A percentile compares a stretch with the other conserved stretches of the same genome.
phyloP scores from a whole-genome alignment of 2,797 vertebrate genomes.

The Oceanodroma leucorhoa region DNA sequence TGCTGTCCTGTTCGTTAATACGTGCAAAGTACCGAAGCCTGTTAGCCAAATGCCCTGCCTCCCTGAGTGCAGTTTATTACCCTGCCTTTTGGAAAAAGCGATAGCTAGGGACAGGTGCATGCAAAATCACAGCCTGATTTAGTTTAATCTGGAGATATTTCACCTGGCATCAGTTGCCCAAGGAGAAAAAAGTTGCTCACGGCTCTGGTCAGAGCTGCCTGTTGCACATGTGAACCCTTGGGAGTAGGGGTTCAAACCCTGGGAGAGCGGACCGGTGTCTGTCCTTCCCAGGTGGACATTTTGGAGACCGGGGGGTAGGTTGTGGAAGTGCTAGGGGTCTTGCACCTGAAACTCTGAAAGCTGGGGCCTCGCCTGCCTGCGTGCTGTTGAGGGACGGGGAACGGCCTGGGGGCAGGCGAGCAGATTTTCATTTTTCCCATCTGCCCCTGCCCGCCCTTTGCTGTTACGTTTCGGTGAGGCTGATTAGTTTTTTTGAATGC shows the following conservation, averaged over 20 bases:
- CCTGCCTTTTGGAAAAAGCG: not conserved
- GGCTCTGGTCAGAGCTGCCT: not conserved
- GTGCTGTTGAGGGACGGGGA: not conserved
- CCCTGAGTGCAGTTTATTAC: not conserved
- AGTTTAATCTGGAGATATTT: not conserved
- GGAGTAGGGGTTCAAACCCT: not conserved
- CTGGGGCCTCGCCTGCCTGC: not conserved
- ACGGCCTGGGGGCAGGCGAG: not conserved
- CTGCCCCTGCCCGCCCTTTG: not conserved
- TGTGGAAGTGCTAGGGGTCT: not conserved
- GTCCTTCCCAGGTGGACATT: not conserved
- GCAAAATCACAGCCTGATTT: not conserved
- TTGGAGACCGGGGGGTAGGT: not conserved
- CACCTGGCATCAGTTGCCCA: not conserved
- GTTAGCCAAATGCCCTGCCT: not conserved
- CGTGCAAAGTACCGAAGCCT: not conserved
- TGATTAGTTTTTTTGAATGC: not conserved
- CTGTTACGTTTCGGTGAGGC: not conserved
- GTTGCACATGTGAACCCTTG: not conserved
- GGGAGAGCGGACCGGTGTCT: not conserved
- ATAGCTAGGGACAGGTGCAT: not conserved
- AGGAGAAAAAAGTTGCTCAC: not conserved
- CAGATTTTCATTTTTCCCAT: not conserved
- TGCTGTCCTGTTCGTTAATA: not conserved
- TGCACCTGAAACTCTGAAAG: not conserved